phyloP scores from a whole-genome alignment of 2,888 invertebrate genomes.

The Eristalis arbustorum region DNA sequence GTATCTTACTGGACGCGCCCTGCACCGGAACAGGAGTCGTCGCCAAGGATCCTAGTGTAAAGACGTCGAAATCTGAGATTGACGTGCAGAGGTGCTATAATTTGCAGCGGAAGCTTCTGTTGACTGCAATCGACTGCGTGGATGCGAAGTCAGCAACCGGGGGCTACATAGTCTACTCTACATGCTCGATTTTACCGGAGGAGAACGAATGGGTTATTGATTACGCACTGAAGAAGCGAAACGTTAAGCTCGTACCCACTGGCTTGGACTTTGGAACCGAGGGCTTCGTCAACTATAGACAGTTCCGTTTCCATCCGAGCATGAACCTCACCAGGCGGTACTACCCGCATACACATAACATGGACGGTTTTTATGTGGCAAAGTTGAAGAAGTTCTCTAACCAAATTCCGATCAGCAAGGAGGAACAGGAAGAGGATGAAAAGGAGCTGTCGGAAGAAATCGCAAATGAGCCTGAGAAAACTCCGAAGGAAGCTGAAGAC shows the following conservation, averaged over 20 bases:
- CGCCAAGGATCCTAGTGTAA: constrained; percentile 98
- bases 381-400: constrained; percentile 98
- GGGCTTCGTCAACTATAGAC: constrained; percentile 94
- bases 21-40: constrained; percentile 99
- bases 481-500: constrained; percentile 70
- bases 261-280: constrained; percentile 97
- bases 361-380: constrained; percentile 99
- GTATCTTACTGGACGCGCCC: constrained; percentile 97
- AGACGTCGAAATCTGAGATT: constrained; percentile 92
- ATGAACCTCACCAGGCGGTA: constrained; percentile 93
- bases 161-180: constrained; percentile 98
- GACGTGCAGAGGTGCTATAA: constrained; percentile 96
- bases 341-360: constrained; percentile 99
- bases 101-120: constrained; percentile 93
- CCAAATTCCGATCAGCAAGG: constrained; percentile 82
- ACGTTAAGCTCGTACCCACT: constrained; percentile 95
- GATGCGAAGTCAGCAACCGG: constrained; percentile 95
- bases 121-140: constrained; percentile 98
- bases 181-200: constrained; percentile 98
- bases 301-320: constrained; percentile 93
- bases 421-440: constrained; percentile 79
- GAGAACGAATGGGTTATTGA: constrained; percentile 99
- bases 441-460: constrained; percentile 76
- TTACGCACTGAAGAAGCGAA: constrained; percentile 94
- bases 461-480: constrained; percentile 59